phyloP scores from a whole-genome alignment of 2,888 invertebrate genomes.

The Oxytorus armatus region DNA sequence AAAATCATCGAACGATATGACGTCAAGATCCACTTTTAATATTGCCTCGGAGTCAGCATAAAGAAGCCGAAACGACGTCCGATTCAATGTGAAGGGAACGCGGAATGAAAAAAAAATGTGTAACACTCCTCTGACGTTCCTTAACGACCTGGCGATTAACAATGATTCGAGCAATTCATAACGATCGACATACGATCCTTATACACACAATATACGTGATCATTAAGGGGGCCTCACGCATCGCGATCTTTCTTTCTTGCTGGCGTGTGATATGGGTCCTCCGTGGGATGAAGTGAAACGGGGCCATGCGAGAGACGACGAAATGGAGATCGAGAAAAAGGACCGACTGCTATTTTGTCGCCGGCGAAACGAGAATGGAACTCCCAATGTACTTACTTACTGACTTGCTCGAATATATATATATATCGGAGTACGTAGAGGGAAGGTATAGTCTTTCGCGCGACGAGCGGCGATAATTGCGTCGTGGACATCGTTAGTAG shows the following conservation, averaged over 20 bases:
- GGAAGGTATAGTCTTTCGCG: conserved; percentile 21
- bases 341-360: neutral
- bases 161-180: conserved; percentile 50
- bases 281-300: neutral
- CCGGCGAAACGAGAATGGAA: too few species aligned
- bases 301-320: neutral
- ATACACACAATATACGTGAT: conserved; percentile 23
- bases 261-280: neutral
- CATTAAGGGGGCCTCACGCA: conserved; percentile 42
- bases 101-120: conserved; percentile 14
- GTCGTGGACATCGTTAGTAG: conserved; percentile 43
- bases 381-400: conserved; percentile 10
- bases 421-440: neutral
- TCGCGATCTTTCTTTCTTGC: conserved; percentile 28
- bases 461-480: conserved; percentile 55
- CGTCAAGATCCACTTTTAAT: too few species aligned
- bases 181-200: conserved; percentile 38
- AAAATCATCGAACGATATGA: too few species aligned
- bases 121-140: conserved; percentile 24
- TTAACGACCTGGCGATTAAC: conserved; percentile 46
- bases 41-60: too few species aligned
- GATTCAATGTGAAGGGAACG: too few species aligned
- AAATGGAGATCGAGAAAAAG: neutral
- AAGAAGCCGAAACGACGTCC: neutral
- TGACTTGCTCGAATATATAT: too few species aligned